These are phyloP conservation scores for Macrobrachium nipponense DNA, from an alignment of 1,140 invertebrate genomes.

Conservation along the genomic window DNA sequence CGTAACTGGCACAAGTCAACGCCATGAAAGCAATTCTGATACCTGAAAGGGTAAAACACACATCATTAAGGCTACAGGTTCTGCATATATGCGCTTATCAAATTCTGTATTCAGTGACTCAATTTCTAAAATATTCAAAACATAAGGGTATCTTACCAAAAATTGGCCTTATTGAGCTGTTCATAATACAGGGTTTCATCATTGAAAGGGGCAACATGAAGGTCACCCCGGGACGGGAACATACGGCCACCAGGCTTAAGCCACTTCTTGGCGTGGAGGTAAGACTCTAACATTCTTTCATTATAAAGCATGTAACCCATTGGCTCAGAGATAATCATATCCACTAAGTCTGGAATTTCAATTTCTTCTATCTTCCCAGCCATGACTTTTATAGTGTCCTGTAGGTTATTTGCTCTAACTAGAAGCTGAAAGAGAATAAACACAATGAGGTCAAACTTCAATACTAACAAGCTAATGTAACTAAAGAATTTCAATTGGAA, in stretches of 20 bases:
- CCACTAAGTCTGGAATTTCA: conserved; percentile 92
- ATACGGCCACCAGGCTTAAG: conserved; percentile 91
- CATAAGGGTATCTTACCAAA: conserved; percentile 1
- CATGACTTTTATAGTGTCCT: conserved; percentile 89
- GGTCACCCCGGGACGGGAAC: conserved; percentile 96
- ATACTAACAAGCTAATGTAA: too few relatives aligned
- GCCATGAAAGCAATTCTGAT: conserved; percentile 97
- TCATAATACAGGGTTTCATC: conserved; percentile 99
- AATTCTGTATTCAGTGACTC: too few relatives aligned
- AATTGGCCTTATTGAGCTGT: conserved; percentile 89
- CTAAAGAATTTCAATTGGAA: too few relatives aligned
- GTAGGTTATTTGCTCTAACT: conserved; percentile 90
- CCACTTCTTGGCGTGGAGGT: conserved; percentile 98
- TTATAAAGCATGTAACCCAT: conserved; percentile 99
- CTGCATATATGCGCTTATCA: neutral
- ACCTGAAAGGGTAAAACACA: conserved; percentile 70
- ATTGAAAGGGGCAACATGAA: conserved; percentile 98
- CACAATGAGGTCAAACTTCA: conserved; percentile 4
- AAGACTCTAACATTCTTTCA: conserved; percentile 99
- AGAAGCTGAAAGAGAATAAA: conserved; percentile 74
- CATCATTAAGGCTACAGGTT: neutral
- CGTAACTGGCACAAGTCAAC: conserved; percentile 93
- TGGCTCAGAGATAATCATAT: conserved; percentile 98
- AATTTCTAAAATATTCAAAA: conserved; percentile 9
- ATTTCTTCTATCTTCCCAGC: conserved; percentile 99